Evolutionary conservation across 2,888 invertebrate species (phyloP).

Genomic region (Cosmia trapezina): DNA sequence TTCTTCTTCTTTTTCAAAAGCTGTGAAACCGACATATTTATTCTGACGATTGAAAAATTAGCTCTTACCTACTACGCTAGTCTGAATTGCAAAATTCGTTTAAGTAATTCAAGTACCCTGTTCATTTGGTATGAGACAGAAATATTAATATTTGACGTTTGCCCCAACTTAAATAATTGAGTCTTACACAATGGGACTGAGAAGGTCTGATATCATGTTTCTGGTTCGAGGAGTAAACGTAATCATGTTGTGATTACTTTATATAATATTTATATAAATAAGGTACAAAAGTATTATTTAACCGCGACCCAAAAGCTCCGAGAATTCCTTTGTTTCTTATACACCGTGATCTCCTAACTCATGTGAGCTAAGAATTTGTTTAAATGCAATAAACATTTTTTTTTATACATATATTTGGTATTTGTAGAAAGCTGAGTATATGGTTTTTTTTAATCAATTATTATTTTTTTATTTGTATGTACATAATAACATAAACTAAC

Average conservation of each 20-base stretch:
- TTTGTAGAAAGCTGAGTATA: background rate
- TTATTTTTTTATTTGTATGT: no score
- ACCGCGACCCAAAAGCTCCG: background rate
- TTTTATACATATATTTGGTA: no score
- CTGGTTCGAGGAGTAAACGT: conserved; percentile 33
- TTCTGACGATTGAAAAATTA: no score
- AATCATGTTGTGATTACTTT: conserved; percentile 20
- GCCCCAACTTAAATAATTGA: conserved; percentile 31
- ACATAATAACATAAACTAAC: no score
- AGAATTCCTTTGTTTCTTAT: conserved; percentile 2
- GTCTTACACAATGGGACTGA: conserved; percentile 29
- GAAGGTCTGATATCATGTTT: conserved; percentile 38
- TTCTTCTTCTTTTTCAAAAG: no score
- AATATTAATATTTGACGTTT: conserved; percentile 37
- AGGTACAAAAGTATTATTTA: background rate
- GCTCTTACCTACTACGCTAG: no score
- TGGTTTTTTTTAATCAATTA: no score
- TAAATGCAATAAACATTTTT: no score
- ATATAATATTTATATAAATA: background rate
- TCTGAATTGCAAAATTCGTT: no score
- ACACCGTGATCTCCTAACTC: no score
- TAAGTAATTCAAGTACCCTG: background rate
- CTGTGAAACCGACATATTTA: no score
- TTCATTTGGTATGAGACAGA: conserved; percentile 22
- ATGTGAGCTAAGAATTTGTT: no score